A percentile compares a stretch with the other conserved stretches of the same genome.
Conservation (phyloP, 2,113 vertebrate genomes). For the Fregetta grallaria region DNA sequence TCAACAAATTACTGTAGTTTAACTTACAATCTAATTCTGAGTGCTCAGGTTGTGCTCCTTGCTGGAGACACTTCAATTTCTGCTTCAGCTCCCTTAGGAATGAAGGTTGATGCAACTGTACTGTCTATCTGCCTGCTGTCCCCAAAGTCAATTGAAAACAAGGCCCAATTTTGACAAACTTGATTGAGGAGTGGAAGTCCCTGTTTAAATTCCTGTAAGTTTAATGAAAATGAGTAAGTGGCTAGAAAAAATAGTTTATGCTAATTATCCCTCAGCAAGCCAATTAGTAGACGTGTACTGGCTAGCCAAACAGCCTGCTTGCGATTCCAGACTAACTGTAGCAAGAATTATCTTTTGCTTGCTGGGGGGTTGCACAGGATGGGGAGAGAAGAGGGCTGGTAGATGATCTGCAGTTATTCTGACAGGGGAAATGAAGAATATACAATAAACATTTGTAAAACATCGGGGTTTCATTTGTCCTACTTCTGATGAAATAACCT, state of each 20-base stretch:
- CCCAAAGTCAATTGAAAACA: neutral
- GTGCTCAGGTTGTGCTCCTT: neutral
- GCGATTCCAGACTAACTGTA: neutral
- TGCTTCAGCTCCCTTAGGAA: neutral
- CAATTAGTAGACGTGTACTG: neutral
- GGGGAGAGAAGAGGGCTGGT: neutral
- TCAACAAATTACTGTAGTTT: neutral
- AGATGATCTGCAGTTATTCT: neutral
- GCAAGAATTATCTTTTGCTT: neutral
- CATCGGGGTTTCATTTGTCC: neutral
- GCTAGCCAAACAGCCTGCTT: neutral
- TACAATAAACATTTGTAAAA: neutral
- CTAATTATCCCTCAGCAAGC: neutral
- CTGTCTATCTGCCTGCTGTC: neutral
- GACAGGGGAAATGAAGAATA: neutral
- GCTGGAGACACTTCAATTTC: neutral
- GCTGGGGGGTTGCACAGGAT: neutral
- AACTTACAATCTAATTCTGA: neutral
- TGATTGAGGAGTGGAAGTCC: neutral
- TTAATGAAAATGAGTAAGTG: neutral
- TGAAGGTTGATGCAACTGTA: neutral
- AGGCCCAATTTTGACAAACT: neutral
- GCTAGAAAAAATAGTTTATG: slow-evolving; percentile 6
- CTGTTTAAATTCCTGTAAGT: neutral
- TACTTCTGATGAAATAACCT: neutral